phyloP scores from a whole-genome alignment of 2,797 vertebrate genomes.

The Spondyliosoma cantharus region DNA sequence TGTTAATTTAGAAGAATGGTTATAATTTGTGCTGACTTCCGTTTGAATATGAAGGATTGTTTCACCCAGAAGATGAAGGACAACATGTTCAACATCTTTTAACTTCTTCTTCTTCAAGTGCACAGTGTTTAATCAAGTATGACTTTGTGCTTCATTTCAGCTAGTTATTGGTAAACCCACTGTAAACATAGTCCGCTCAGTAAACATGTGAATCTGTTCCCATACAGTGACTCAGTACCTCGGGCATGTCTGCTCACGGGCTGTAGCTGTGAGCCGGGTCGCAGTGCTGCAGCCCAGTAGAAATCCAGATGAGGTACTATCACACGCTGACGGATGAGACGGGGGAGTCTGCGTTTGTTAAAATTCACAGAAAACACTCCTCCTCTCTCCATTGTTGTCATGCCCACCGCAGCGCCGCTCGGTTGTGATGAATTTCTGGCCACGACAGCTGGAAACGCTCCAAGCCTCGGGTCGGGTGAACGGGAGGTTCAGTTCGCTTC shows the following conservation, averaged over 20 bases:
- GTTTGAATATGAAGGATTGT: too few species aligned
- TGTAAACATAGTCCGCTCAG: background rate
- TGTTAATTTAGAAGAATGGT: too few species aligned
- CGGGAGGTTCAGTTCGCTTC: conserved; percentile 13
- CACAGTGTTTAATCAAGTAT: background rate
- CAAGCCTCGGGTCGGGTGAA: background rate
- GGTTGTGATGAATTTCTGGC: conserved; percentile 26
- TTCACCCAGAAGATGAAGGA: too few species aligned
- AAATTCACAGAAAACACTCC: background rate
- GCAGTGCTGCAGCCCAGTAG: conserved; percentile 1
- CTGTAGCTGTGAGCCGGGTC: conserved; percentile 9
- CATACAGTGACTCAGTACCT: background rate
- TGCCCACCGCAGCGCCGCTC: background rate
- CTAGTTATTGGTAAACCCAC: background rate
- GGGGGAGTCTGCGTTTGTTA: background rate
- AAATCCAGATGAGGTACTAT: conserved; percentile 27
- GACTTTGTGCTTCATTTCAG: background rate
- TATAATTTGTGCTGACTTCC: too few species aligned
- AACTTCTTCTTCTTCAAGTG: background rate
- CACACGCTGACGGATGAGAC: conserved; percentile 17
- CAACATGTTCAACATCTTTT: background rate
- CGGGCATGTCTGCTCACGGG: conserved; percentile 30
- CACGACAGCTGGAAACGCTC: conserved; percentile 14
- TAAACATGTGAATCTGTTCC: conserved; percentile 10
- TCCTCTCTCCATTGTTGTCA: background rate